phyloP scores from a whole-genome alignment of 2,888 invertebrate species.

The Crioceris asparagi region DNA sequence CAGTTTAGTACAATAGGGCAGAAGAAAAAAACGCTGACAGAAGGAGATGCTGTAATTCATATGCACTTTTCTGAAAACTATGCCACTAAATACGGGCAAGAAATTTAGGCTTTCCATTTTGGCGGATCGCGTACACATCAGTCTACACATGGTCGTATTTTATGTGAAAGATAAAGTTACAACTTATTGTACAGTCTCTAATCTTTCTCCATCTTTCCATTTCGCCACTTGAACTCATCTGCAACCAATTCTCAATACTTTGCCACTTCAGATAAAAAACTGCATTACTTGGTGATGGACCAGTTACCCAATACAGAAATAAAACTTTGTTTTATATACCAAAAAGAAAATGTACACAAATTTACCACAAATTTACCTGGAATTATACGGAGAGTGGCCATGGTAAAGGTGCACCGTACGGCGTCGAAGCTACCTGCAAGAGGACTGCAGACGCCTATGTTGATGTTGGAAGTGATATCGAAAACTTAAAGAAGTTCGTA shows the following conservation, averaged over 20 bases:
- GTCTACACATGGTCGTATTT: conserved; percentile 1
- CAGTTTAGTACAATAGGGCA: conserved; percentile 2
- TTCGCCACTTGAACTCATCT: conserved; percentile 1
- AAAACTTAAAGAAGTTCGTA: conserved; percentile 5
- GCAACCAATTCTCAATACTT: neutral
- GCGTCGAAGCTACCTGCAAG: conserved; percentile 26
- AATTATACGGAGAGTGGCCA: neutral
- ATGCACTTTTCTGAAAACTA: conserved; percentile 4
- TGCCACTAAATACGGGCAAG: neutral
- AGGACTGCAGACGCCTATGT: conserved; percentile 20
- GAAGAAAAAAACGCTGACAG: too few relatives aligned
- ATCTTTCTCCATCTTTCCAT: neutral
- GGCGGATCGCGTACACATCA: conserved; percentile 1
- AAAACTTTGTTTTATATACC: conserved; percentile 2
- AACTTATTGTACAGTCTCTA: neutral
- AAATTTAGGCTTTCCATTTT: conserved; percentile 1
- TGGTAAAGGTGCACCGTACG: conserved; percentile 11
- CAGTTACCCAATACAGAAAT: conserved; percentile 2
- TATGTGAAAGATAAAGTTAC: neutral
- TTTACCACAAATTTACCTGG: neutral
- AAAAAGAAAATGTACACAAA: neutral
- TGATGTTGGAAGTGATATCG: too few relatives aligned
- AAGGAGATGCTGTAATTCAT: too few relatives aligned
- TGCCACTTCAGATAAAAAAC: neutral
- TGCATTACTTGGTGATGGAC: conserved; percentile 1